Conservation (phyloP, 1,140 invertebrate genomes). For the Musca domestica region DNA sequence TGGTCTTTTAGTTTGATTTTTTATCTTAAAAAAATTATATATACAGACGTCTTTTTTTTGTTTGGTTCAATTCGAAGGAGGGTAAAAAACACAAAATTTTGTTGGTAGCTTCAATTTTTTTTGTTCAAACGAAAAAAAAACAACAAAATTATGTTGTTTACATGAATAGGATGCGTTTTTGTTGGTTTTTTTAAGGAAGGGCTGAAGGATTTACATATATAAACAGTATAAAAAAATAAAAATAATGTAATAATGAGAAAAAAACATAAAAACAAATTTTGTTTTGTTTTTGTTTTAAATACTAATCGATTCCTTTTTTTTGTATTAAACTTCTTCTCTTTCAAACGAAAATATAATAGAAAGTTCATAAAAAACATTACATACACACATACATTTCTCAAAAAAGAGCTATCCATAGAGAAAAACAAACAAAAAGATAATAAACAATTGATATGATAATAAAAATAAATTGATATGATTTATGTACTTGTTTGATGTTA, state of each 20-base stretch:
- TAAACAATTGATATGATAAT: no score
- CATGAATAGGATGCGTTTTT: background rate
- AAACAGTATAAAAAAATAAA: conserved; percentile 4
- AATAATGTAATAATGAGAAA: background rate
- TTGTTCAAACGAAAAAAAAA: conserved; percentile 4
- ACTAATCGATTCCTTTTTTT: conserved; percentile 19
- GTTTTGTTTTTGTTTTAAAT: conserved; percentile 4
- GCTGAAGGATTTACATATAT: conserved; percentile 1
- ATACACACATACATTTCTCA: conserved; percentile 7
- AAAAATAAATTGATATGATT: background rate
- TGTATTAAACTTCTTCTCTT: background rate
- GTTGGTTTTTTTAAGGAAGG: conserved; percentile 10
- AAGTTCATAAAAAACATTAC: background rate
- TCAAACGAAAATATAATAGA: no score
- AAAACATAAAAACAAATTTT: conserved; percentile 8
- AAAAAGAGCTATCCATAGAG: conserved; percentile 3
- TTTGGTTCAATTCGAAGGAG: background rate
- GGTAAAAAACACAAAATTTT: no score
- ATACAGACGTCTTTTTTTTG: conserved; percentile 6
- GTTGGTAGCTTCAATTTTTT: background rate
- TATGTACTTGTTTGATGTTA: no score
- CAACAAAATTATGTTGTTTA: conserved; percentile 23
- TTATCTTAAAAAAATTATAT: conserved; percentile 21
- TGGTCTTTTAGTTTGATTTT: background rate
- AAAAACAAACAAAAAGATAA: background rate